Conservation (phyloP, 2,888 invertebrate species). For the Tachystola acroxantha region DNA sequence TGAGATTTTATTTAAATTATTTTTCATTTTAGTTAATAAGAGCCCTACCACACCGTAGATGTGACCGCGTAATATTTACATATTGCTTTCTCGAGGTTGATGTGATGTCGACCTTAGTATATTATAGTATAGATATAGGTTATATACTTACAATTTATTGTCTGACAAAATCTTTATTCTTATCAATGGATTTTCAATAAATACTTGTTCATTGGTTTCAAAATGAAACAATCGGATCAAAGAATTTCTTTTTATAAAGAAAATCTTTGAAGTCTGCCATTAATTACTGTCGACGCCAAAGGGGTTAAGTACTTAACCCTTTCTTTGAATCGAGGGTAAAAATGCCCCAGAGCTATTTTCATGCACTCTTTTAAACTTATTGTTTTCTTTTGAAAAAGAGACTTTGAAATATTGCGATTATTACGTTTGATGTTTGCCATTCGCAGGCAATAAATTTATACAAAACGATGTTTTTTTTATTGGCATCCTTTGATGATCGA, state of each 20-base stretch:
- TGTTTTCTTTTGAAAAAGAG: slow-evolving; percentile 62
- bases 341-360: slow-evolving; percentile 57
- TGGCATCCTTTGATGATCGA: no score
- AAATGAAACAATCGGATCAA: slow-evolving; percentile 49
- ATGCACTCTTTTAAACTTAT: slow-evolving; percentile 66
- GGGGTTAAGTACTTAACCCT: slow-evolving; percentile 63
- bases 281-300: slow-evolving; percentile 66
- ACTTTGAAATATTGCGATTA: slow-evolving; percentile 70
- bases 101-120: no score
- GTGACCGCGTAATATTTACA: no score
- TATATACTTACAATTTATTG: not conserved
- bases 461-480: no score
- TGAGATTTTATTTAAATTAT: no score
- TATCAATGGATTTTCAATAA: not conserved
- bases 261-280: slow-evolving; percentile 55
- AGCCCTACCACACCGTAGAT: no score
- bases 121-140: no score
- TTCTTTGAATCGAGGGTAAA: slow-evolving; percentile 38
- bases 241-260: slow-evolving; percentile 36
- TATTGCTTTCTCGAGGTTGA: no score
- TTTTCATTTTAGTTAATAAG: no score
- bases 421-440: slow-evolving; percentile 62
- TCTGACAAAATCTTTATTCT: not conserved
- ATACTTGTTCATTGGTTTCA: not conserved
- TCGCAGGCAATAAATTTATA: slow-evolving; percentile 20